These are phyloP conservation scores for Cyclophora punctaria DNA, from an alignment of 2,888 invertebrate species.

Conservation along the genomic window DNA sequence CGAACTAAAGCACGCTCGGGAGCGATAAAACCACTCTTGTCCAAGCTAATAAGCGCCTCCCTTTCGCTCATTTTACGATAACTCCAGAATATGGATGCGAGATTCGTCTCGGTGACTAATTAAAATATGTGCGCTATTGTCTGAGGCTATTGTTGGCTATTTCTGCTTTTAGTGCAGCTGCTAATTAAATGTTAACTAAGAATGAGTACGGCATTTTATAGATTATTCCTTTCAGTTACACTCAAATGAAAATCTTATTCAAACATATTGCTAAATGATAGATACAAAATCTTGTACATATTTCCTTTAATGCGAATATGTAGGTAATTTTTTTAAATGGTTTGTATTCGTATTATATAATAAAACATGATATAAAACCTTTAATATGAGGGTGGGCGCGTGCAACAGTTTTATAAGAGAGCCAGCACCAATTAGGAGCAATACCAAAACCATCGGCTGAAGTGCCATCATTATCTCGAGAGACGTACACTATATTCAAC, in stretches of 20 bases:
- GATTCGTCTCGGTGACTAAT: constrained; percentile 50
- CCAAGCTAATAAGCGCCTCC: constrained; percentile 45
- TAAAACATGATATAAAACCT: not conserved
- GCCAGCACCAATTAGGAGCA: constrained; percentile 70
- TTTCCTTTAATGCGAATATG: too few species aligned
- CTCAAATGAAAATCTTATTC: too few species aligned
- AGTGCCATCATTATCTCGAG: constrained; percentile 72
- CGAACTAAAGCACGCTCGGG: constrained; percentile 52
- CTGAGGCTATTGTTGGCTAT: constrained; percentile 19
- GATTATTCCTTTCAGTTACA: too few species aligned
- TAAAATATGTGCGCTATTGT: constrained; percentile 37
- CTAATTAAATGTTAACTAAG: too few species aligned
- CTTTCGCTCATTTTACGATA: constrained; percentile 36
- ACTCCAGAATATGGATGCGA: constrained; percentile 22
- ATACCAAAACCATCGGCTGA: constrained; percentile 65
- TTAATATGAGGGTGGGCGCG: constrained; percentile 53
- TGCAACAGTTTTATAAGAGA: constrained; percentile 71
- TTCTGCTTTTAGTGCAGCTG: not conserved
- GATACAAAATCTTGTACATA: too few species aligned
- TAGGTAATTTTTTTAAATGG: too few species aligned
- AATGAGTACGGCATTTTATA: too few species aligned
- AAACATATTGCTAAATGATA: too few species aligned
- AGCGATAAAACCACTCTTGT: constrained; percentile 41
- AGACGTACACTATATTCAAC: constrained; percentile 40
- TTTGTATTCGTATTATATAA: not conserved